These are phyloP conservation scores for Cheirogaleus major DNA, from an alignment of 2,797 vertebrate species.

Conservation along the genomic window DNA sequence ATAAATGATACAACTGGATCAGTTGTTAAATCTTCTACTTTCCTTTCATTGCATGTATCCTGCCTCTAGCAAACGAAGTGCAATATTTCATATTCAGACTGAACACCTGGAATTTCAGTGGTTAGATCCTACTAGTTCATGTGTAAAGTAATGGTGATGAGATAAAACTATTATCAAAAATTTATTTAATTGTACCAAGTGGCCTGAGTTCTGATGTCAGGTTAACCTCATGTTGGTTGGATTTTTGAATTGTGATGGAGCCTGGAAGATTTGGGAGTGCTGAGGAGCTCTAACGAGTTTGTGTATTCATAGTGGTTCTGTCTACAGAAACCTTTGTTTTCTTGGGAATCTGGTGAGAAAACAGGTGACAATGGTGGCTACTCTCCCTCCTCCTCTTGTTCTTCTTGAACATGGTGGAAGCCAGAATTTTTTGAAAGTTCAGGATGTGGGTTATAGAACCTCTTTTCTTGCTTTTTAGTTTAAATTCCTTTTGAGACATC, in stretches of 20 bases:
- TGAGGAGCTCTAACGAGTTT: not conserved
- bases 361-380: not conserved
- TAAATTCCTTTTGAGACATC: not conserved
- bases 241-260: not conserved
- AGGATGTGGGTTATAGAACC: not conserved
- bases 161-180: not conserved
- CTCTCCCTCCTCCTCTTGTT: not conserved
- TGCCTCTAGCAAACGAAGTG: not conserved
- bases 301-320: not conserved
- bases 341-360: conserved; percentile 18
- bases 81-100: not conserved
- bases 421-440: not conserved
- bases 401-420: not conserved
- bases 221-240: not conserved
- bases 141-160: not conserved
- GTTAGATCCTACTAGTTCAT: not conserved
- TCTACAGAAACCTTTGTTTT: not conserved
- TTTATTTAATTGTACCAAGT: not conserved
- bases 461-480: not conserved
- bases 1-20: not conserved
- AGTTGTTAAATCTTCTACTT: not conserved
- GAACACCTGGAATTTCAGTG: not conserved
- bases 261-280: not conserved
- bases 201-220: not conserved
- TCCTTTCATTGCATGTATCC: not conserved